These are phyloP conservation scores for Clanis bilineata DNA, from an alignment of 2,888 invertebrate species.

Conservation along the genomic window DNA sequence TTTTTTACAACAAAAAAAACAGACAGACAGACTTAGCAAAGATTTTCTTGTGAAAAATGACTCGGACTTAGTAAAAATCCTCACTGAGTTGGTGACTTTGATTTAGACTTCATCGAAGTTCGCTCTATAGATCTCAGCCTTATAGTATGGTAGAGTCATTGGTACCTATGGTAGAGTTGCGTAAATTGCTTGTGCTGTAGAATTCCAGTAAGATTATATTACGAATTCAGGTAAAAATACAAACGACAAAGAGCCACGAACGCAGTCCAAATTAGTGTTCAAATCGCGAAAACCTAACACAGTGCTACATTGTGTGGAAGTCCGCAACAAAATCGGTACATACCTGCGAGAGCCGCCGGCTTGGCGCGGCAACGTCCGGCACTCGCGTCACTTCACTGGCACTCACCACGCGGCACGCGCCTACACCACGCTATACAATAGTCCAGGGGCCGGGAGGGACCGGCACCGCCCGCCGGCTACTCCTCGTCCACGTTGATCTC, in stretches of 20 bases:
- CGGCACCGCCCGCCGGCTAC: slow-evolving; percentile 54
- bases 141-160: background rate
- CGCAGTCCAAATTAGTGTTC: background rate
- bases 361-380: slow-evolving; percentile 22
- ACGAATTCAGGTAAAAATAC: background rate
- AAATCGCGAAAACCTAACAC: slow-evolving; percentile 6
- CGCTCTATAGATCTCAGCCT: too few species aligned
- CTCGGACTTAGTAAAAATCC: too few species aligned
- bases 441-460: slow-evolving; percentile 33
- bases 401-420: background rate
- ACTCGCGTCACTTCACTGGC: slow-evolving; percentile 6
- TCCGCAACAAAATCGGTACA: slow-evolving; percentile 14
- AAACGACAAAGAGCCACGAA: background rate
- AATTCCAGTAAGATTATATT: background rate
- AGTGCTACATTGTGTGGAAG: slow-evolving; percentile 8
- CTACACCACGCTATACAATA: slow-evolving; percentile 47
- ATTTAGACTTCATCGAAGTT: too few species aligned
- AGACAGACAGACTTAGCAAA: too few species aligned
- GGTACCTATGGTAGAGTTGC: background rate
- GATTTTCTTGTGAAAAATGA: too few species aligned
- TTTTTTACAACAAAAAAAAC: too few species aligned
- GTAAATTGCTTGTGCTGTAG: background rate
- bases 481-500: slow-evolving; percentile 80
- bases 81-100: too few species aligned
- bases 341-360: background rate